phyloP scores from a whole-genome alignment of 1,140 invertebrate species.

The Sminthurides bifidus region DNA sequence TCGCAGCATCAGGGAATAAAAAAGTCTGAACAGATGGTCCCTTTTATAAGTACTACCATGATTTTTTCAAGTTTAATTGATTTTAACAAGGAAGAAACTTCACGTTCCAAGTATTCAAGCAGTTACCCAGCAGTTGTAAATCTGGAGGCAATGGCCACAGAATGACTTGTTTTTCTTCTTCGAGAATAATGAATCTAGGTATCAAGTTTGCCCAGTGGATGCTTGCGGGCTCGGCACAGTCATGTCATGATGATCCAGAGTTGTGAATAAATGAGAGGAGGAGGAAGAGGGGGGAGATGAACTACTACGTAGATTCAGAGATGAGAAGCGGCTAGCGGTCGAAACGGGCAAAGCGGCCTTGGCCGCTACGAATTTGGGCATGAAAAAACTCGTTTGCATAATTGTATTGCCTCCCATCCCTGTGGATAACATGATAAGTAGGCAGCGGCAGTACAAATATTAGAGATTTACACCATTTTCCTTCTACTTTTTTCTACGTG shows the following conservation, averaged over 20 bases:
- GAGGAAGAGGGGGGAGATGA: background rate
- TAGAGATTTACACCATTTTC: too few relatives aligned
- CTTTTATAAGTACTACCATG: too few relatives aligned
- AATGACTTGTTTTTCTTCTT: too few relatives aligned
- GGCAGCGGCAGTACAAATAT: background rate
- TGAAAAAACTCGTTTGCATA: constrained; percentile 30
- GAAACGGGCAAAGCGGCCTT: constrained; percentile 23
- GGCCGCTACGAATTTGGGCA: constrained; percentile 23
- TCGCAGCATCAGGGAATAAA: too few relatives aligned
- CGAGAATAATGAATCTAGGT: background rate
- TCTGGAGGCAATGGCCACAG: too few relatives aligned
- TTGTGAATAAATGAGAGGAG: background rate
- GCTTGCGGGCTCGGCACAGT: background rate
- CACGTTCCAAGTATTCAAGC: too few relatives aligned
- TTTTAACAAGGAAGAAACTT: too few relatives aligned
- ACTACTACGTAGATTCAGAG: background rate
- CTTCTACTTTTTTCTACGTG: too few relatives aligned
- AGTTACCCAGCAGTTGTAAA: too few relatives aligned
- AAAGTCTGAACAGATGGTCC: too few relatives aligned
- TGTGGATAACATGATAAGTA: background rate
- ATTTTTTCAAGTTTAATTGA: too few relatives aligned
- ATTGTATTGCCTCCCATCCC: constrained; percentile 22
- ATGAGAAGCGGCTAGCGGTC: constrained; percentile 13
- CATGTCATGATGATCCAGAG: background rate
- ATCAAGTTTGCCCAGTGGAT: background rate